phyloP scores from a whole-genome alignment of 2,797 vertebrate species.

The Pangasius mekongensis region DNA sequence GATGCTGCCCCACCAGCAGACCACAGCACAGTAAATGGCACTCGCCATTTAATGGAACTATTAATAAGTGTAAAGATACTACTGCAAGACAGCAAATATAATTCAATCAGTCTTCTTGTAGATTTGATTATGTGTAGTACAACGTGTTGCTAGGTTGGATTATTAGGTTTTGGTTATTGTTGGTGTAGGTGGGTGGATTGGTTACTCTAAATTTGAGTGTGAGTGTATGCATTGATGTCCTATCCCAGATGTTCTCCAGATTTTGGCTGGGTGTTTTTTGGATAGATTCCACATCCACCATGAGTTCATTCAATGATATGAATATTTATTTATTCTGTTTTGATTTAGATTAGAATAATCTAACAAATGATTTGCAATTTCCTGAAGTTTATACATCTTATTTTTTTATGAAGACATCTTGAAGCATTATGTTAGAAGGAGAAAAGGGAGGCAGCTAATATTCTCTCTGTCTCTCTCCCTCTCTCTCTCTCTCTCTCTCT shows the following conservation, averaged over 20 bases:
- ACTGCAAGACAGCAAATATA: neutral
- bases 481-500: neutral
- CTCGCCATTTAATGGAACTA: neutral
- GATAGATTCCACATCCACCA: neutral
- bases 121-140: neutral
- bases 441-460: neutral
- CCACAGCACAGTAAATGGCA: no score
- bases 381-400: neutral
- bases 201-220: neutral
- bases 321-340: neutral
- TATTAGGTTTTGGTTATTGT: neutral
- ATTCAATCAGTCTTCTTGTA: neutral
- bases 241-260: neutral
- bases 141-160: neutral
- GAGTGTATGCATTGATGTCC: neutral
- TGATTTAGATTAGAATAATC: neutral
- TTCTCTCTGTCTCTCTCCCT: neutral
- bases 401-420: neutral
- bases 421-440: neutral
- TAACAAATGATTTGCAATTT: constrained; percentile 5
- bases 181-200: neutral
- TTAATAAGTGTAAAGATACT: neutral
- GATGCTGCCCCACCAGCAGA: no score
- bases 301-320: neutral
- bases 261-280: neutral